phyloP scores from a whole-genome alignment of 2,113 vertebrate species.

The Cromileptes altivelis region DNA sequence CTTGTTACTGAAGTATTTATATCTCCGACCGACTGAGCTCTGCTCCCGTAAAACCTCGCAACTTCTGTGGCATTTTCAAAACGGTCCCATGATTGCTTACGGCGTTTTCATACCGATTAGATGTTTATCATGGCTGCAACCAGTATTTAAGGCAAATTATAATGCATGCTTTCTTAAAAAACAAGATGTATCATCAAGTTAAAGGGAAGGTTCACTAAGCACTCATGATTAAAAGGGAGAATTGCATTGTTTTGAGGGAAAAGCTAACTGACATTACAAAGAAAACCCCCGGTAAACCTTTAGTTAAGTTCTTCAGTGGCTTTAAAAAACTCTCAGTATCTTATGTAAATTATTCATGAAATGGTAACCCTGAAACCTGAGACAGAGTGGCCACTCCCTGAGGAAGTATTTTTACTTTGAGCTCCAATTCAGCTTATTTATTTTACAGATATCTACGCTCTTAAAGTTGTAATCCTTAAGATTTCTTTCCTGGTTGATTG shows the following conservation, averaged over 20 bases:
- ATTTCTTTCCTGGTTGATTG: not conserved
- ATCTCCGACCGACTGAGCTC: slow-evolving; percentile 49
- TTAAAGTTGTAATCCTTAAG: not conserved
- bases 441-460: slow-evolving; percentile 8
- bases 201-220: slow-evolving; percentile 66
- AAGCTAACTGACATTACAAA: slow-evolving; percentile 11
- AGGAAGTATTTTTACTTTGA: slow-evolving; percentile 19
- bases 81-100: slow-evolving; percentile 20
- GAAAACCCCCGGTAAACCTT: not conserved
- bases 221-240: slow-evolving; percentile 68
- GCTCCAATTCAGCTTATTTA: not conserved
- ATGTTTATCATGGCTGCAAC: slow-evolving; percentile 49
- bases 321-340: slow-evolving; percentile 17
- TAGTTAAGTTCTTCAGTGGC: slow-evolving; percentile 14
- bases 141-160: slow-evolving; percentile 63
- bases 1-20: slow-evolving; percentile 69
- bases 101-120: slow-evolving; percentile 46
- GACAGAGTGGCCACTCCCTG: not conserved
- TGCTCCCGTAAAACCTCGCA: slow-evolving; percentile 48
- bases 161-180: slow-evolving; percentile 53
- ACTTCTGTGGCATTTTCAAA: slow-evolving; percentile 56
- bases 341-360: slow-evolving; percentile 23
- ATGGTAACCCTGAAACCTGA: not conserved
- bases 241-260: slow-evolving; percentile 32
- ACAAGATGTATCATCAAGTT: slow-evolving; percentile 34